phyloP scores from a whole-genome alignment of 2,113 vertebrate species.

The Alexandromys fortis region DNA sequence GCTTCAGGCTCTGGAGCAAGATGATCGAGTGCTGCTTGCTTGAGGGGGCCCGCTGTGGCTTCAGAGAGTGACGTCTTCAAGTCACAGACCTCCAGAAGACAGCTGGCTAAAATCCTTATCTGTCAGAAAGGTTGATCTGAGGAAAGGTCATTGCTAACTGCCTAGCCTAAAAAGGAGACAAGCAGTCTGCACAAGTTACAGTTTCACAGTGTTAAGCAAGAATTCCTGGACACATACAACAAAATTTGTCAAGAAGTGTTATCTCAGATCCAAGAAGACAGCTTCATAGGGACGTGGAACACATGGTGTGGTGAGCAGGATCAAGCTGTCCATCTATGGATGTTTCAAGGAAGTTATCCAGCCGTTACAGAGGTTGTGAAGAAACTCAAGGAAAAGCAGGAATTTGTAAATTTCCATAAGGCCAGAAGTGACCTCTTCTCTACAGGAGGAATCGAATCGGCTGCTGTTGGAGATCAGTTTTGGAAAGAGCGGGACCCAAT shows the following conservation, averaged over 20 bases:
- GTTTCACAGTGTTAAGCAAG: constrained; percentile 99
- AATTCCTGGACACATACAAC: constrained; percentile 97
- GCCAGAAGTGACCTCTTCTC: constrained; percentile 94
- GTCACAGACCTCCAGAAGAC: constrained; percentile 88
- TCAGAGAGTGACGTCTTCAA: constrained; percentile 84
- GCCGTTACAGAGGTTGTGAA: constrained; percentile 98
- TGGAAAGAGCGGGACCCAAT: constrained; percentile 97
- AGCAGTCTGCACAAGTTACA: constrained; percentile 97
- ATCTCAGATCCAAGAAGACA: background rate
- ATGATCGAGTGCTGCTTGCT: constrained; percentile 89
- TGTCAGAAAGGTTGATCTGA: constrained; percentile 96
- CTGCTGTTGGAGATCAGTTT: constrained; percentile 97
- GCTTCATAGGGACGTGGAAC: background rate
- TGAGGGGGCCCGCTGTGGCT: constrained; percentile 64
- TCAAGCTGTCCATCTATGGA: constrained; percentile 93
- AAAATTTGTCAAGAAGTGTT: constrained; percentile 86
- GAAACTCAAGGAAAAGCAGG: constrained; percentile 96
- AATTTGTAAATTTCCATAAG: constrained; percentile 91
- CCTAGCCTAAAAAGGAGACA: constrained; percentile 96
- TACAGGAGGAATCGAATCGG: constrained; percentile 97
- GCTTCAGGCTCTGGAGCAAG: constrained; percentile 84
- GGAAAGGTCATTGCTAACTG: constrained; percentile 98
- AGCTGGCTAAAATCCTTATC: constrained; percentile 98
- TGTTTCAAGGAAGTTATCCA: constrained; percentile 97
- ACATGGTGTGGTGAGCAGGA: background rate